phyloP scores from a whole-genome alignment of 2,888 invertebrate species.

The Aelia acuminata region DNA sequence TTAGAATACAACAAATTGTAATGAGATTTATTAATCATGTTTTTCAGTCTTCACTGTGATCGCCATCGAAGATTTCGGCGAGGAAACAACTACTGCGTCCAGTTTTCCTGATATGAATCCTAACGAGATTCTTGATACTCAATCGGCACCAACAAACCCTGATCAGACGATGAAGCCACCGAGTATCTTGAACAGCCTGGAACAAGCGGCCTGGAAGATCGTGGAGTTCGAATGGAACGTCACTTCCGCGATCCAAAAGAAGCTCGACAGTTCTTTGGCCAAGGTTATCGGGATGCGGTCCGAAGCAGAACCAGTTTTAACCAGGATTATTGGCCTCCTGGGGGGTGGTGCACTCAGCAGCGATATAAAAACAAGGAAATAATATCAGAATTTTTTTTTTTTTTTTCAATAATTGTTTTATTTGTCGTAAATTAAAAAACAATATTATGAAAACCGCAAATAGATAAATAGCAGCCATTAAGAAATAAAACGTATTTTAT shows the following conservation, averaged over 20 bases:
- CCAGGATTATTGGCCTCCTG: background rate
- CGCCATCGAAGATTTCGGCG: background rate
- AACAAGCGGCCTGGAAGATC: constrained; percentile 1
- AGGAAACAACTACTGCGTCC: background rate
- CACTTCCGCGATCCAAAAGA: background rate
- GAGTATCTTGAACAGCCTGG: background rate
- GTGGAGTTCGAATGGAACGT: background rate
- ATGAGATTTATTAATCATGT: too few species aligned
- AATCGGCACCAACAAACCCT: background rate
- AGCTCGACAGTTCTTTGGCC: background rate
- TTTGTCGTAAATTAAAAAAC: too few species aligned
- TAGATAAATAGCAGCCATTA: too few species aligned
- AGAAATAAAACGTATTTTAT: too few species aligned
- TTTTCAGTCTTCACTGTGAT: background rate
- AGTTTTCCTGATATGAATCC: background rate
- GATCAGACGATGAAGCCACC: background rate
- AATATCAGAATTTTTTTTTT: background rate
- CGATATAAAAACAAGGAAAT: background rate
- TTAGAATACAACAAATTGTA: too few species aligned
- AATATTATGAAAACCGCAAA: too few species aligned
- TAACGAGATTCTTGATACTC: background rate
- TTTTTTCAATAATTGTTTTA: background rate
- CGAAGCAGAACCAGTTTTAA: background rate
- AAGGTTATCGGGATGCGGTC: background rate
- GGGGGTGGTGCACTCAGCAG: background rate